Percentiles rank a stretch among this genome's conserved stretches.
These are phyloP conservation scores for Nymphicus hollandicus DNA, from an alignment of 2,113 vertebrate species.

Conservation along the genomic window DNA sequence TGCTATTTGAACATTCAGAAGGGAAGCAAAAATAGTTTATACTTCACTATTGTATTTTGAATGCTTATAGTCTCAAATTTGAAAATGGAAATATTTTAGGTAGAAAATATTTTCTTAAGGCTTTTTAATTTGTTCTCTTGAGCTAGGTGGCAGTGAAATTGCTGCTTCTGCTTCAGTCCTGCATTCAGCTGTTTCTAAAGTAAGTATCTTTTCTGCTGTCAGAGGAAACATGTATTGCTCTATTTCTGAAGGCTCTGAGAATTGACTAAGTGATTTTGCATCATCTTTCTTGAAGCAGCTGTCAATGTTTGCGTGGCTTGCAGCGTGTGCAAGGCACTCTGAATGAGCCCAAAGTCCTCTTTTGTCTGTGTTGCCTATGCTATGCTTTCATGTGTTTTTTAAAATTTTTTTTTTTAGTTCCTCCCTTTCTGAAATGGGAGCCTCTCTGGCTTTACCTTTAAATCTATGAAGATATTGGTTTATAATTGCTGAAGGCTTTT, in stretches of 20 bases:
- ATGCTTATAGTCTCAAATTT: not conserved
- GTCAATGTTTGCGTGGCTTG: fast-evolving
- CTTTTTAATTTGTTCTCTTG: constrained; percentile 5
- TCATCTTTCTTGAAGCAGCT: not conserved
- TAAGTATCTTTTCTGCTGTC: constrained; percentile 57
- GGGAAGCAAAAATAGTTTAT: not conserved
- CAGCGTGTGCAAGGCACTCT: not conserved
- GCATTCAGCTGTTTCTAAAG: constrained; percentile 58
- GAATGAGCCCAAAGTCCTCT: not conserved
- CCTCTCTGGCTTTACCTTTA: not conserved
- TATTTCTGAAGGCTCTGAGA: not conserved
- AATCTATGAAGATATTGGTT: not conserved
- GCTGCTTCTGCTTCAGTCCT: constrained; percentile 31
- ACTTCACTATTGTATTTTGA: not conserved
- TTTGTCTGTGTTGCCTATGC: not conserved
- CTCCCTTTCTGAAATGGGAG: not conserved
- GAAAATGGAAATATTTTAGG: not conserved
- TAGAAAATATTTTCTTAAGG: not conserved
- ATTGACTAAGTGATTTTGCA: not conserved
- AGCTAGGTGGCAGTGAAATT: constrained; percentile 47
- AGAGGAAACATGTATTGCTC: not conserved
- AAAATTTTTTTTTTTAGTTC: not conserved
- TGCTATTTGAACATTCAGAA: not conserved
- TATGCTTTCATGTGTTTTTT: not conserved
- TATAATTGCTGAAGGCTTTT: not conserved